A percentile compares a stretch with the other conserved stretches of the same genome.
Evolutionary conservation across 1,140 invertebrate genomes (phyloP).

Genomic region (Lepeophtheirus salmonis): DNA sequence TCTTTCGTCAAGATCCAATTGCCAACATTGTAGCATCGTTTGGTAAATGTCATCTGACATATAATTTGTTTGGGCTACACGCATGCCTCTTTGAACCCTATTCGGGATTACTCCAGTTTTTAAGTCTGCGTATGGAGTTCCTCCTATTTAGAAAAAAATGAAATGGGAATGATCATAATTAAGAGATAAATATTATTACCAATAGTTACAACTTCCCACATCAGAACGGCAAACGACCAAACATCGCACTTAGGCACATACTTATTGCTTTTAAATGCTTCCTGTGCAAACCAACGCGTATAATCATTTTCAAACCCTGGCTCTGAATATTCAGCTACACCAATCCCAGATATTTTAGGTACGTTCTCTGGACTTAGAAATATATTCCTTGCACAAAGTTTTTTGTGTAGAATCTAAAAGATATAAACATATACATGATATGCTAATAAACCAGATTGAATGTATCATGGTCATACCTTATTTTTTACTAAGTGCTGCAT

Average conservation of each 20-base stretch:
- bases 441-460: no score
- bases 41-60: slow-evolving; percentile 53
- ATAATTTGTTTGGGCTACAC: slow-evolving; percentile 47
- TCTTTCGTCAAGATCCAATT: slow-evolving; percentile 53
- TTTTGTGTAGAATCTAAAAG: slow-evolving; percentile 44
- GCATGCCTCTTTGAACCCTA: slow-evolving; percentile 42
- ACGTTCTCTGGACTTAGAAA: slow-evolving; percentile 37
- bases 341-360: slow-evolving; percentile 50
- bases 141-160: slow-evolving; percentile 31
- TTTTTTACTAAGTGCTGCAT: slow-evolving; percentile 40
- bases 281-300: slow-evolving; percentile 52
- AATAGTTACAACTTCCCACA: slow-evolving; percentile 64
- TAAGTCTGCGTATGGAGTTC: slow-evolving; percentile 50
- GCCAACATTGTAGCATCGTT: slow-evolving; percentile 62
- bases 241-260: slow-evolving; percentile 48
- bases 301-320: slow-evolving; percentile 36
- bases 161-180: not conserved
- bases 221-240: slow-evolving; percentile 57
- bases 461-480: no score
- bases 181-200: slow-evolving; percentile 27
- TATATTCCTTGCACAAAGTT: slow-evolving; percentile 49
- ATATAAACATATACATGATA: no score
- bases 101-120: slow-evolving; percentile 44
- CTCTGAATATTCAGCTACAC: slow-evolving; percentile 34
- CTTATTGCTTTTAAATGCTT: slow-evolving; percentile 44